Evolutionary conservation across 2,797 vertebrate species (phyloP), one percentile per base, ranked within the genome.

Genomic region (Podarcis lilfordi): DNA sequence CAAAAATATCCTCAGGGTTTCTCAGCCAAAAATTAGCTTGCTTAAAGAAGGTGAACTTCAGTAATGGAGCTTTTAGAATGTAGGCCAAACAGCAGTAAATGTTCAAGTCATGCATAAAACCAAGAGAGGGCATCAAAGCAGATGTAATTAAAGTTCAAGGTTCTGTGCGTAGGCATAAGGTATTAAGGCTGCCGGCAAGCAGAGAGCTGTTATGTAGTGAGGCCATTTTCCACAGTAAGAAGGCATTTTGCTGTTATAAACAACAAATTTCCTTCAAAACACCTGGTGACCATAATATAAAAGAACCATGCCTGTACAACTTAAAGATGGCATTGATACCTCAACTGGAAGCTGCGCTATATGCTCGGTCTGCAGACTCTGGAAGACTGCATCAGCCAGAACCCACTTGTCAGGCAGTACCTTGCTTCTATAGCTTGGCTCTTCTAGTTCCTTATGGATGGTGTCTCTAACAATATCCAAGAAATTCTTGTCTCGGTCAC

Each of bases 131-230:
- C 82, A 83, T 50, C 45, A 50, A 50, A 72, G 66, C 82, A 83
- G 68, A 72, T 69, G 29, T 0, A 86, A 61, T 89, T 91, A 86
- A 88, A 92, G 80, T 68, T 25, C 76, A 25, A 86, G 69, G 61
- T 10, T 78, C 84, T 83, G 68, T 90, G 86, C 82, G 37, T 84
- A 91, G 85, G 89, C 91, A 91, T 66, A 71, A 81, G 25, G 1
- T 27, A 74, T 86, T 86, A 76, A 21, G 75, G 85, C 87, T 83
- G 66, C 79, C 35, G 87, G 78, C 86, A 89, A 84, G 8, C 59
- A 78, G 86, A 88, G 91, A 92, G 61, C 21, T 74, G 23, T 15
- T 27, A 15, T 1, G 3, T 5, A 17, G 45, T 50, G 5, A 69
- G 32, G 37, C 74, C 43, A 35, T 83, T 50, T 55, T 72, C 80